phyloP scores from a whole-genome alignment of 1,140 invertebrate genomes.

The Lucilia sericata region DNA sequence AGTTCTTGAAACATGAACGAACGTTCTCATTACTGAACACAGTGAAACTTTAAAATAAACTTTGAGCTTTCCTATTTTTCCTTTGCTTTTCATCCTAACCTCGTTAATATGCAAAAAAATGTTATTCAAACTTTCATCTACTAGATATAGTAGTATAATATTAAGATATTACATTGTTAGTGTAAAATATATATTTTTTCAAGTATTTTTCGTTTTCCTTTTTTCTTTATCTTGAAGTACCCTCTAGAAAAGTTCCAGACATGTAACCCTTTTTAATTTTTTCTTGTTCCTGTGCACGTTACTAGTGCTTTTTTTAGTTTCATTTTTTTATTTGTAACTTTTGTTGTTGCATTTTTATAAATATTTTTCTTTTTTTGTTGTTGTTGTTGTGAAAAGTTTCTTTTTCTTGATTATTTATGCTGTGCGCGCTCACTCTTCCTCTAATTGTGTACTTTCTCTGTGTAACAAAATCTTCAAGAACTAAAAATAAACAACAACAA shows the following conservation, averaged over 20 bases:
- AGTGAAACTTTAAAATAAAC: too few relatives aligned
- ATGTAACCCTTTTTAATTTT: slow-evolving; percentile 10
- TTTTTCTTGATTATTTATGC: slow-evolving; percentile 6
- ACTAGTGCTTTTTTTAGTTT: neutral
- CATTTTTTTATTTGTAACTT: neutral
- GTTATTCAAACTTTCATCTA: too few relatives aligned
- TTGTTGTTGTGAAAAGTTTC: neutral
- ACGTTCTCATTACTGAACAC: too few relatives aligned
- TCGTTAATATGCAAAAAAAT: too few relatives aligned
- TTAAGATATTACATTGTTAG: neutral
- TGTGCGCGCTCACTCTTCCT: neutral
- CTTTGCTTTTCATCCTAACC: too few relatives aligned
- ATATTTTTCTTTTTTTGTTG: neutral
- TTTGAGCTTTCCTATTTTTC: too few relatives aligned
- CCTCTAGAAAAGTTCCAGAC: slow-evolving; percentile 26
- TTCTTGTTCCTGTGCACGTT: neutral
- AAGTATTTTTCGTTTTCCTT: neutral
- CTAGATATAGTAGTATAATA: too few relatives aligned
- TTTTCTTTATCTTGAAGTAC: neutral
- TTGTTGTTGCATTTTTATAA: neutral
- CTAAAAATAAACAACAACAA: slow-evolving; percentile 9
- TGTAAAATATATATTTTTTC: neutral
- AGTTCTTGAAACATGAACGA: too few relatives aligned
- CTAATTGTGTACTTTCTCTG: slow-evolving; percentile 9
- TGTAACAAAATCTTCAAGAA: neutral